Evolutionary conservation across 1,140 invertebrate genomes (phyloP).

Genomic region (Bicyclus anynana): DNA sequence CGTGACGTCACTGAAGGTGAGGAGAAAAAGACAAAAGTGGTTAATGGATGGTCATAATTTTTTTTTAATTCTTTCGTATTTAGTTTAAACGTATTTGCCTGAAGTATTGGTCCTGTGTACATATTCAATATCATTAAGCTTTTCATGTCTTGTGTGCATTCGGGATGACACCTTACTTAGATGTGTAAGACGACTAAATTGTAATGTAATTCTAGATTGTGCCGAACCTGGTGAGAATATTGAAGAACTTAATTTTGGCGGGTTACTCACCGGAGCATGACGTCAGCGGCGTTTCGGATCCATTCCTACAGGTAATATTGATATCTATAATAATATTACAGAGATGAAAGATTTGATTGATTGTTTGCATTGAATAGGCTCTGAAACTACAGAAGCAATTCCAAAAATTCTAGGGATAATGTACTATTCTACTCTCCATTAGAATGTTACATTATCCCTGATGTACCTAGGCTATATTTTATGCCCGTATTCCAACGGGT

Average conservation of each 20-base stretch:
- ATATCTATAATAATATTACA: too few relatives aligned
- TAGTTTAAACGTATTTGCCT: constrained; percentile 4
- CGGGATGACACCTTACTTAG: neutral
- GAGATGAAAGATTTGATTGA: too few relatives aligned
- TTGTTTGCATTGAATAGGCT: too few relatives aligned
- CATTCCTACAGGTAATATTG: constrained; percentile 93
- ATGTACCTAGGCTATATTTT: too few relatives aligned
- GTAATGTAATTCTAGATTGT: constrained; percentile 88
- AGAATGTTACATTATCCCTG: too few relatives aligned
- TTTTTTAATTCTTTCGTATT: constrained; percentile 1
- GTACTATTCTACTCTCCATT: too few relatives aligned
- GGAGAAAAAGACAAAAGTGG: too few relatives aligned
- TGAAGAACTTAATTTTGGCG: constrained; percentile 98
- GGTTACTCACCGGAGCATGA: constrained; percentile 99
- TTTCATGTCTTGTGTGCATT: constrained; percentile 7
- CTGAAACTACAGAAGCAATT: too few relatives aligned
- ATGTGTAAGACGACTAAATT: neutral
- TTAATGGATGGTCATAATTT: neutral
- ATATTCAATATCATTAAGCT: constrained; percentile 2
- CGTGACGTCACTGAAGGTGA: too few relatives aligned
- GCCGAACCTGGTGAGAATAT: constrained; percentile 97
- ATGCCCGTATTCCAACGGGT: too few relatives aligned
- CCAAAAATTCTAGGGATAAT: too few relatives aligned
- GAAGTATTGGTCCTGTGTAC: constrained; percentile 7
- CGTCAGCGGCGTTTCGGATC: constrained; percentile 99